phyloP scores from a whole-genome alignment of 1,140 invertebrate genomes.

The Drosophila varians region DNA sequence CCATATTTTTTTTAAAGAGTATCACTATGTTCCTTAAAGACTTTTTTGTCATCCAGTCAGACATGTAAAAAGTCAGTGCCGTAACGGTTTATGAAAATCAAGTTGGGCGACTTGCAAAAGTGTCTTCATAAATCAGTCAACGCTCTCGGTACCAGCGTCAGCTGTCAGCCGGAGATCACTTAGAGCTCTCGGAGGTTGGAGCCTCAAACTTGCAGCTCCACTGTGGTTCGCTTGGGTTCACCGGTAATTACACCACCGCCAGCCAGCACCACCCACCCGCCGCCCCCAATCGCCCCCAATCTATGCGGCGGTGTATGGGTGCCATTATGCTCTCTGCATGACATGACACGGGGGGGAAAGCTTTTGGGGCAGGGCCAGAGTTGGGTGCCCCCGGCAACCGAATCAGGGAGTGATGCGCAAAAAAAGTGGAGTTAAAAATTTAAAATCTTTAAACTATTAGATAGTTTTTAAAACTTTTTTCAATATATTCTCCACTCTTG shows the following conservation, averaged over 20 bases:
- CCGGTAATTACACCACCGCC: constrained; percentile 33
- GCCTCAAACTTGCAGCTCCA: background rate
- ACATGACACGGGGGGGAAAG: constrained; percentile 20
- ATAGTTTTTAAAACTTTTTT: background rate
- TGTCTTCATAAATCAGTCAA: constrained; percentile 57
- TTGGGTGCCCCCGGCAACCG: constrained; percentile 33
- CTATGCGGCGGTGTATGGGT: constrained; percentile 3
- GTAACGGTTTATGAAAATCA: constrained; percentile 55
- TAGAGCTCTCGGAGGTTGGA: constrained; percentile 8
- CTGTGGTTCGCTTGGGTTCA: constrained; percentile 41
- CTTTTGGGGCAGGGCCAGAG: constrained; percentile 24
- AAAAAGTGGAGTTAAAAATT: background rate
- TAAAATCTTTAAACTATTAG: background rate
- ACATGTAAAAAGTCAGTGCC: constrained; percentile 21
- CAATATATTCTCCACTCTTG: no score
- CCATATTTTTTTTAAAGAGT: background rate
- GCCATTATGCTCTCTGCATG: constrained; percentile 41
- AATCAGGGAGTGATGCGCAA: background rate
- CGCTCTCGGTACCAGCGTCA: constrained; percentile 42
- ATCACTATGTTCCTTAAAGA: background rate
- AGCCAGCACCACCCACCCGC: background rate
- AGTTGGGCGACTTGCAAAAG: constrained; percentile 55
- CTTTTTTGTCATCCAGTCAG: background rate
- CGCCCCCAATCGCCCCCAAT: background rate
- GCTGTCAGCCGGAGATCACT: constrained; percentile 47